These are phyloP conservation scores for Gila orcuttii DNA, from an alignment of 2,113 vertebrate species.

Conservation along the genomic window DNA sequence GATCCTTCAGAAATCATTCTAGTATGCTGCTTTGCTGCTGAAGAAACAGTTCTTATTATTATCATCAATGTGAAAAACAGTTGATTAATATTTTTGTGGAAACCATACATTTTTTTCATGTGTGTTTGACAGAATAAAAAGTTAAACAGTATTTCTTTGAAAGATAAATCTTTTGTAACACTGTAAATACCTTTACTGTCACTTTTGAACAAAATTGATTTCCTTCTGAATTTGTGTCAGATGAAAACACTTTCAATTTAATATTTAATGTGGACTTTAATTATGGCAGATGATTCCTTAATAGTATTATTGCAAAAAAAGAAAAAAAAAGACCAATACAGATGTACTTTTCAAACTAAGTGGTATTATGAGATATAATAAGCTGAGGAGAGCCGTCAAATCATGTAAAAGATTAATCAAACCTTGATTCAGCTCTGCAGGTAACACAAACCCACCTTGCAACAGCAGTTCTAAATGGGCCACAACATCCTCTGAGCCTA, in stretches of 20 bases:
- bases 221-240: neutral
- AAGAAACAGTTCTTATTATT: neutral
- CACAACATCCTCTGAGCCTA: slow-evolving; percentile 11
- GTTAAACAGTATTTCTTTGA: neutral
- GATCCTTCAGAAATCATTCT: neutral
- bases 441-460: neutral
- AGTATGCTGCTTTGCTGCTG: neutral
- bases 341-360: neutral
- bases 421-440: neutral
- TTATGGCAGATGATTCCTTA: neutral
- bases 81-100: too few relatives aligned
- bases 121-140: neutral
- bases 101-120: neutral
- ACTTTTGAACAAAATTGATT: neutral
- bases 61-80: neutral
- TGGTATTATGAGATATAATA: neutral
- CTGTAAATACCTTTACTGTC: neutral
- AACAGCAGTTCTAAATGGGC: slow-evolving; percentile 40
- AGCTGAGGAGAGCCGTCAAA: neutral
- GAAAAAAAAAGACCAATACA: too few relatives aligned
- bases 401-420: neutral
- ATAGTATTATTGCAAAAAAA: too few relatives aligned
- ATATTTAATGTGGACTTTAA: neutral
- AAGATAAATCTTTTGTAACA: neutral
- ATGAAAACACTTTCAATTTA: neutral